Evolutionary conservation across 2,797 vertebrate genomes (phyloP), one percentile per base, ranked within the genome.

Genomic region (Tinamus major): DNA sequence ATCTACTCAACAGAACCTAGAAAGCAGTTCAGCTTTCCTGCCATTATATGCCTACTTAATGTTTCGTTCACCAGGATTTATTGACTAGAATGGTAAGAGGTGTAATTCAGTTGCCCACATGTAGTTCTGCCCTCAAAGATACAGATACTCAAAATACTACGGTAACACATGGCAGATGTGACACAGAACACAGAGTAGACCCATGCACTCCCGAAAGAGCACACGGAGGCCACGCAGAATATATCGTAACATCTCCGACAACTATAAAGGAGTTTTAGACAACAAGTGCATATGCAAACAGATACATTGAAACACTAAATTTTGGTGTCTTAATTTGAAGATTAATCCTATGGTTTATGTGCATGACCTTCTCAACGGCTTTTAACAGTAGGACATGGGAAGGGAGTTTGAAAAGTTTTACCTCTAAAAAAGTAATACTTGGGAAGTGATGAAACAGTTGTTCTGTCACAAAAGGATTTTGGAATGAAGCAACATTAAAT

Each of bases 351-450:
- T 76, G 82, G 19, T 31, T 70, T 84, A 44, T 7, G 10, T 51
- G 42, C 46, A 53, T 27, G 16, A 39, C 6, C 24, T 59, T 90
- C 69, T 55, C 74, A 89, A 14, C 3, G 55, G 49, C 63, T 75
- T 85, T 78, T 75, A n/a, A 33, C 17, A 74, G 37, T 44, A 74
- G 35, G 29, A 78, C 20, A 39, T 9, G 51, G 19, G 13, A 91
- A 63, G 19, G 64, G n/a, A 61, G 70, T 84, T 92, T 78, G 86
- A 76, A 63, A 87, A 88, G 15, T 31, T 93, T 88, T 80, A 88
- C 88, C 70, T 87, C 80, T 67, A 92, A 85, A 35, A 90, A 79
- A 83, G 24, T 20, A 94, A 23, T 83, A 88, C 74, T 44, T n/a
- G 31, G 58, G 17, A 90, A 84, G 41, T 74, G 51, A 63, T 70